Conservation (phyloP, 2,113 vertebrate species). For the Paramisgurnus dabryanus region DNA sequence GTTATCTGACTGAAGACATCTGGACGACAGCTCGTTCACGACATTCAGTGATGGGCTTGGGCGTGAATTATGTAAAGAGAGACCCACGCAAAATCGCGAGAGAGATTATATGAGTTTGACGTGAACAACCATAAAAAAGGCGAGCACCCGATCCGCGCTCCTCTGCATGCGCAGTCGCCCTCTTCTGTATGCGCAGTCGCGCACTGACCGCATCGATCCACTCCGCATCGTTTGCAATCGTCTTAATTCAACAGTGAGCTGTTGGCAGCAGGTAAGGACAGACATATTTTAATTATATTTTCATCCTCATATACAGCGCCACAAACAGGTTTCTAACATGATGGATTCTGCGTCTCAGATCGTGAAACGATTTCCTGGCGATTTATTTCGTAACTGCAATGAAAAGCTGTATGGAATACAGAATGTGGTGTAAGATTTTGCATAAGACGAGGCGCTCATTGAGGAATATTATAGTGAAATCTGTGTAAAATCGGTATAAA, state of each 20-base stretch:
- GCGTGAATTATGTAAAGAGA: too few relatives aligned
- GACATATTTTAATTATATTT: not conserved
- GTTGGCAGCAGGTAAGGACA: slow-evolving; percentile 30
- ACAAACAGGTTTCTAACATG: too few relatives aligned
- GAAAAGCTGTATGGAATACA: not conserved
- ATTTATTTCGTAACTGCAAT: not conserved
- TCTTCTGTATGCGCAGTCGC: not conserved
- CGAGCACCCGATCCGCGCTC: not conserved
- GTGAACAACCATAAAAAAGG: not conserved
- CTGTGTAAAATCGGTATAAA: not conserved
- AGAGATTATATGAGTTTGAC: not conserved
- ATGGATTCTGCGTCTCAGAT: not conserved
- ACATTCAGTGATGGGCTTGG: too few relatives aligned
- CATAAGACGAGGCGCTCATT: too few relatives aligned
- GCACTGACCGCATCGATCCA: slow-evolving; percentile 11
- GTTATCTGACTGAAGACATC: not conserved
- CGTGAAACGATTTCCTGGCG: not conserved
- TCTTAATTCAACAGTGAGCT: slow-evolving; percentile 18
- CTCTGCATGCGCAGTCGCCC: slow-evolving; percentile 23
- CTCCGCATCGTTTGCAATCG: slow-evolving; percentile 40
- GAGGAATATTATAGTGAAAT: not conserved
- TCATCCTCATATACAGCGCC: not conserved
- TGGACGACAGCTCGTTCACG: too few relatives aligned
- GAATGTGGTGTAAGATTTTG: not conserved
- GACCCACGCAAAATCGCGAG: too few relatives aligned